Evolutionary conservation across 1,140 invertebrate genomes (phyloP).

Genomic region (Rhynchophorus ferrugineus): DNA sequence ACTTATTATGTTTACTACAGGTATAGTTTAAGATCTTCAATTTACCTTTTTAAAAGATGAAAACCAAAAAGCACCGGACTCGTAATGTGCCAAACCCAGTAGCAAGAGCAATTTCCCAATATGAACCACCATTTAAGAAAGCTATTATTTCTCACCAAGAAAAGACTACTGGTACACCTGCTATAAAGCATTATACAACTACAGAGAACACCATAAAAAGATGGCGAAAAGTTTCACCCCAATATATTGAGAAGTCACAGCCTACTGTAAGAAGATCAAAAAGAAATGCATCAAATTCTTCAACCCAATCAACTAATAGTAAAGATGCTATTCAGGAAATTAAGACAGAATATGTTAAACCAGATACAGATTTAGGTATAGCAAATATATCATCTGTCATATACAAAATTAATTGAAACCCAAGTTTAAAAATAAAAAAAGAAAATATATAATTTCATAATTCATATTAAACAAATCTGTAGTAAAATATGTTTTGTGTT

Average conservation of each 20-base stretch:
- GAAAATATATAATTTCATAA: too few relatives aligned
- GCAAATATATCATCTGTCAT: too few relatives aligned
- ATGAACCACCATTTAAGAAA: constrained; percentile 32
- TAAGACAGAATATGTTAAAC: background rate
- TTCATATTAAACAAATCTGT: too few relatives aligned
- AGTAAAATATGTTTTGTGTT: too few relatives aligned
- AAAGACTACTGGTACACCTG: constrained; percentile 27
- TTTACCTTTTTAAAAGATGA: constrained; percentile 13
- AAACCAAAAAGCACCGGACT: constrained; percentile 7
- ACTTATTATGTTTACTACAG: too few relatives aligned
- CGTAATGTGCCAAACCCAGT: constrained; percentile 11
- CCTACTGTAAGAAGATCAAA: constrained; percentile 12
- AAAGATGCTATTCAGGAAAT: too few relatives aligned
- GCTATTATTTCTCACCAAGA: constrained; percentile 32
- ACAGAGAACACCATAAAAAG: constrained; percentile 30
- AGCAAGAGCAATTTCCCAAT: constrained; percentile 11
- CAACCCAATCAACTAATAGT: too few relatives aligned
- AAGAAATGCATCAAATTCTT: background rate
- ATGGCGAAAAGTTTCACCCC: constrained; percentile 27
- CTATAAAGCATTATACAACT: constrained; percentile 29
- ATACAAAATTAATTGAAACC: too few relatives aligned
- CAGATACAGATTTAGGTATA: too few relatives aligned
- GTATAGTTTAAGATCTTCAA: too few relatives aligned
- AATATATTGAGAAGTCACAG: constrained; percentile 22
- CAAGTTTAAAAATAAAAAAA: too few relatives aligned